Evolutionary conservation across 2,888 invertebrate species (phyloP).

Genomic region (Lithophane socia): DNA sequence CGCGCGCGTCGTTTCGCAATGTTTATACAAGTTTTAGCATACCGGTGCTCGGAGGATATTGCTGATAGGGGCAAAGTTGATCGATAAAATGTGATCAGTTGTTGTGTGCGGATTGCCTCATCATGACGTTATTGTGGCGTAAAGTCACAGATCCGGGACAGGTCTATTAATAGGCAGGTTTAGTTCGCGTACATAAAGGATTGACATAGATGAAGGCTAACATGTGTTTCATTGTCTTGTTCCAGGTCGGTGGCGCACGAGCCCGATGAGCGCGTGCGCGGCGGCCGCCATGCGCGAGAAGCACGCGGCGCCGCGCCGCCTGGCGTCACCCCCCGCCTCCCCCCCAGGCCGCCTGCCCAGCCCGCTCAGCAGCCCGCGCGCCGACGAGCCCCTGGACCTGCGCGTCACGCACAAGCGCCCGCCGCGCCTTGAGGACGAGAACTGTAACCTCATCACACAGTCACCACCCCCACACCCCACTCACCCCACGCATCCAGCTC

Average conservation of each 20-base stretch:
- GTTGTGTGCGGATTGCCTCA: constrained; percentile 44
- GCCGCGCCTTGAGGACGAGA: constrained; percentile 94
- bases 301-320: constrained; percentile 97
- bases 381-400: constrained; percentile 96
- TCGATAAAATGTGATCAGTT: constrained; percentile 65
- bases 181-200: constrained; percentile 10
- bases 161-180: constrained; percentile 34
- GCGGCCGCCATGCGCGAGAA: constrained; percentile 95
- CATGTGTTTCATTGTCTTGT: constrained; percentile 69
- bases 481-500: constrained; percentile 91
- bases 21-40: constrained; percentile 77
- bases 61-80: constrained; percentile 72
- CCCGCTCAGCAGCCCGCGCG: constrained; percentile 87
- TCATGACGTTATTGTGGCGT: constrained; percentile 28
- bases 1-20: constrained; percentile 76
- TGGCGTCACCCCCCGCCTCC: constrained; percentile 90
- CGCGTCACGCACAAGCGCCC: constrained; percentile 96
- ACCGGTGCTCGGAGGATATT: constrained; percentile 73
- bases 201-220: constrained; percentile 46
- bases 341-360: constrained; percentile 87
- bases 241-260: constrained; percentile 90
- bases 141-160: constrained; percentile 39
- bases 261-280: constrained; percentile 94
- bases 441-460: constrained; percentile 94
- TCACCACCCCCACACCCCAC: constrained; percentile 90